Evolutionary conservation across 2,113 vertebrate genomes (phyloP), one percentile per base, ranked within the genome.

Genomic region (Rhinogobius similis): DNA sequence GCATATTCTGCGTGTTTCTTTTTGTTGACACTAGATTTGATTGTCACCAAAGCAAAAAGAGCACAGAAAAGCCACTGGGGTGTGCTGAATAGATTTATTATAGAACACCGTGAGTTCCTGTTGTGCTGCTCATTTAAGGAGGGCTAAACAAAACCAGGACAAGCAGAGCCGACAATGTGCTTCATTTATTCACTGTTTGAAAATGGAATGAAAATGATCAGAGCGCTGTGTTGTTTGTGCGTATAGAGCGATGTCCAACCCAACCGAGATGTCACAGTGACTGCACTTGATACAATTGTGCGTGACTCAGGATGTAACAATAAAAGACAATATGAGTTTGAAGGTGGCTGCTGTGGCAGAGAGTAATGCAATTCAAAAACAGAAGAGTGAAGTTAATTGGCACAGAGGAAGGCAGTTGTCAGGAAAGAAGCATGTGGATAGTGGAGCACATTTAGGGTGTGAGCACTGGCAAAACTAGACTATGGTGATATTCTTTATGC

Each of bases 11-110:
- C 16, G 56, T 59, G 56, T 29, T 61, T 20, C 29, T 61, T 32
- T 58, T 59, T 32, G 58, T 61, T 21, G 58, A 61, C 29, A 21
- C 21, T 12, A 36, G 58, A 61, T 61, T 21, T 61, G 18, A 61
- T 61, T 21, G 27, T 61, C 58, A 36, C 58, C 58, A 61, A 61
- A 61, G 58, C 58, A 61, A 29, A 61, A 36, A 36, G 29, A n/a
- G 26, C 20, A 27, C 18, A 10, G 29, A 12, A 36, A 61, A 38
- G 29, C 58, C 29, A 38, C 29, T 61, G 58, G 29, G 18, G 9
- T 61, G 58, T 38, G 29, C n/a, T n/a, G n/a, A n/a, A n/a, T 36
- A 38, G 58, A 32, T 32, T 36, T 36, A 61, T 18, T 36, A 61
- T 10, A 38, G 10, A 32, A 9, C 27, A 21, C 4, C 29, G 26